Base-by-base conservation (phyloP, 92 coral and sea anemone genomes). In the Paramuricea clavata region DNA sequence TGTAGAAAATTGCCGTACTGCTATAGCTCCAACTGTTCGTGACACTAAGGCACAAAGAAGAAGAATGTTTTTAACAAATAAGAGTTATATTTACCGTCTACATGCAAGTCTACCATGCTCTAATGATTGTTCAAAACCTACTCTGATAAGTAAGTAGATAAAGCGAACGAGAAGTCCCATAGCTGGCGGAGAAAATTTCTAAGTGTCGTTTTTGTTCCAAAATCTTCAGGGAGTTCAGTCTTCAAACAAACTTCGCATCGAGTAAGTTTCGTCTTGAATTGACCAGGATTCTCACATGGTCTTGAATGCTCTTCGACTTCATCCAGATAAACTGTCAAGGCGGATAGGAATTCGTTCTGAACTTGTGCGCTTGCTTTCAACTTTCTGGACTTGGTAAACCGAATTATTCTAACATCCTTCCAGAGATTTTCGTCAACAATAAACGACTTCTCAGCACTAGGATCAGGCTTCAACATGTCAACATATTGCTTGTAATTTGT, bases 281-380 rank as follows among this genome's bases (percentile, higher is more conserved):
- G 76, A 30, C 97, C 93, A 25, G 92, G 90, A 19, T 93, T 88
- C 75, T 89, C 82, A 33, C 87, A 85, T 1, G 98, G 98, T 3
- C 98, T 90, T 15, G 98, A 95, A 74, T 91, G 81, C 87, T 95
- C 98, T 11, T 83, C 91, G 13, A 93, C 87, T 57, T 94, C 93
- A 72, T 87, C 68, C 32, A 95, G 89, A 21, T 79, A 61, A 72
- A 91, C 82, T 17, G 81, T 44, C 21, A 54, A 21, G 8, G 23
- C 27, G 62, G 62, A 54, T 54, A 54, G 27, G 26, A 54, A 54
- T 68, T 92, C 94, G 0, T 60, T 81, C 62, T 54, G 25, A 54
- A 54, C 26, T 1, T 54, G 23, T 9, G 16, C 62, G 62, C 26
- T 3, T 15, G 73, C n/a, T 61, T 83, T 90, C 77, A 87, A 95